Conservation (phyloP, 2,113 vertebrate species). For the Promerops cafer region DNA sequence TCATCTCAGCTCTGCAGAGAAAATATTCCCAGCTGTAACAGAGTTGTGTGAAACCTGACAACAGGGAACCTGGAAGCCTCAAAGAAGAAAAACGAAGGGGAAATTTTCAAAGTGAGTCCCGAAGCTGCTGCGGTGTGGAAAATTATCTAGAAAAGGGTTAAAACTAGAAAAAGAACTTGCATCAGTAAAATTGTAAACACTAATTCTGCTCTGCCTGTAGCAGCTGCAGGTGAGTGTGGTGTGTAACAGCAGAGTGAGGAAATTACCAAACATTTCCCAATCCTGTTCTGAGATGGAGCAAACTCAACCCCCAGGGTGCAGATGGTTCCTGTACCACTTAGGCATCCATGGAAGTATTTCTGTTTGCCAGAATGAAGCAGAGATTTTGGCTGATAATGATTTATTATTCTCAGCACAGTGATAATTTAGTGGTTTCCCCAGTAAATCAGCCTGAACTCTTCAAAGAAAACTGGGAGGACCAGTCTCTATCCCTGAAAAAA, state of each 20-base stretch:
- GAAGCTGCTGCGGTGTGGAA: not conserved
- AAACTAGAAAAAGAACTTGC: not conserved
- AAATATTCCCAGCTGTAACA: not conserved
- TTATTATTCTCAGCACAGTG: not conserved
- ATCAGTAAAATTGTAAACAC: not conserved
- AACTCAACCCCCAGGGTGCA: not conserved
- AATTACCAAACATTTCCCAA: conserved; percentile 39
- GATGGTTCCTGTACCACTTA: conserved; percentile 31
- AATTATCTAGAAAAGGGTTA: not conserved
- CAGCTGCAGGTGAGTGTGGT: not conserved
- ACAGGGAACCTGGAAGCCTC: not conserved
- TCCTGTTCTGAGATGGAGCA: not conserved
- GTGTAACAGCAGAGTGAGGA: not conserved
- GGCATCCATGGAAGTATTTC: conserved; percentile 11
- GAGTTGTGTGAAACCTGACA: not conserved
- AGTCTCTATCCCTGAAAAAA: not conserved
- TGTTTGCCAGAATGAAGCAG: not conserved
- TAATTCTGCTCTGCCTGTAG: rapidly evolving
- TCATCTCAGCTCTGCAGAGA: not conserved
- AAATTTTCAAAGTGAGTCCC: not conserved
- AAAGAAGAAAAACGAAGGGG: not conserved
- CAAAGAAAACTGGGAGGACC: not conserved
- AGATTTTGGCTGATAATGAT: not conserved
- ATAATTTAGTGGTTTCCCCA: not conserved
- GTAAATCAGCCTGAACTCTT: not conserved